Evolutionary conservation across 1,140 invertebrate genomes (phyloP).

Genomic region (Frieseomelitta varia): DNA sequence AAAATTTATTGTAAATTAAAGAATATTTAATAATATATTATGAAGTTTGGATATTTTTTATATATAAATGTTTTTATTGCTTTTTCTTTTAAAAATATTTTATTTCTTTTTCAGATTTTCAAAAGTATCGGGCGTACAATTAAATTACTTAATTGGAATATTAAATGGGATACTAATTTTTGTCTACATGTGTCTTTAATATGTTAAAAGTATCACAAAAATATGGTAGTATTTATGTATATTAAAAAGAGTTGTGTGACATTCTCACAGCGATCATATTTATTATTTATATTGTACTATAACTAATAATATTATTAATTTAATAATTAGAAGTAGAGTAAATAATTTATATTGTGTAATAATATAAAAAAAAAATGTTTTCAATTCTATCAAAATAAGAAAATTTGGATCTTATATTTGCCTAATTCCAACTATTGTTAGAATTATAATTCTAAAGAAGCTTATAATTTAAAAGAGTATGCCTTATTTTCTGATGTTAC

Average conservation of each 20-base stretch:
- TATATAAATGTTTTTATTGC: background rate
- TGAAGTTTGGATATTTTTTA: background rate
- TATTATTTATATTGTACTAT: slow-evolving; percentile 27
- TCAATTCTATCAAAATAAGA: background rate
- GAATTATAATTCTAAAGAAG: background rate
- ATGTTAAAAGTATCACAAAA: background rate
- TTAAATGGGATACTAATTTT: slow-evolving; percentile 70
- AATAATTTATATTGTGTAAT: slow-evolving; percentile 12
- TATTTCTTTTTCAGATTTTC: slow-evolving; percentile 58
- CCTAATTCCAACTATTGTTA: background rate
- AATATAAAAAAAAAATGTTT: background rate
- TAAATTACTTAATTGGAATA: slow-evolving; percentile 72
- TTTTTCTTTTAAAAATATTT: slow-evolving; percentile 14
- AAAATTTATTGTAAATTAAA: background rate
- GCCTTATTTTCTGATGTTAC: background rate
- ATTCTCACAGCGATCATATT: slow-evolving; percentile 11
- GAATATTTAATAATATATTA: background rate
- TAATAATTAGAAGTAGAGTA: background rate
- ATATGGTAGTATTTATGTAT: background rate
- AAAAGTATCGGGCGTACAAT: slow-evolving; percentile 55
- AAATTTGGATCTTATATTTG: background rate
- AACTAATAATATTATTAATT: slow-evolving; percentile 1
- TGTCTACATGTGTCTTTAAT: slow-evolving; percentile 72
- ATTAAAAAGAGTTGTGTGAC: background rate
- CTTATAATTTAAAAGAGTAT: background rate